Conservation (phyloP, 2,888 invertebrate species). For the Agapetus fuscipes region DNA sequence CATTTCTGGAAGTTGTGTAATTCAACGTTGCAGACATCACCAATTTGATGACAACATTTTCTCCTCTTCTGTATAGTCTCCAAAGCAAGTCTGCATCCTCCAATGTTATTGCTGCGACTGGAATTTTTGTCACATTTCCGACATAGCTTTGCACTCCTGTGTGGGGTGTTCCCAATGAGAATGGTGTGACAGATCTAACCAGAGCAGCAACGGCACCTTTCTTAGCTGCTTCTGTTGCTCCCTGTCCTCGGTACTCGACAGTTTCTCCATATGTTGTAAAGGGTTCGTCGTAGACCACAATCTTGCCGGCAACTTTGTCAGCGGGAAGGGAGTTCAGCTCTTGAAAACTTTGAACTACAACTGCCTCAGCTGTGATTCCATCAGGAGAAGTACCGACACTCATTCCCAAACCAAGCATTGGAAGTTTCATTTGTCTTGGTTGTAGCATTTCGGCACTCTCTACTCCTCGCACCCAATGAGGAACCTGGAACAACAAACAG, state of each 20-base stretch:
- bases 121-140: conserved; percentile 44
- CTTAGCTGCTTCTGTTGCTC: conserved; percentile 50
- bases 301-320: conserved; percentile 31
- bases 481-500: conserved; percentile 14
- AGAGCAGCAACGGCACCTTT: conserved; percentile 56
- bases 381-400: conserved; percentile 51
- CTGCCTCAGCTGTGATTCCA: conserved; percentile 52
- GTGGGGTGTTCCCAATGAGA: conserved; percentile 57
- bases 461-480: conserved; percentile 37
- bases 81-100: conserved; percentile 57
- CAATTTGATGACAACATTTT: conserved; percentile 32
- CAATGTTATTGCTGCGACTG: conserved; percentile 52
- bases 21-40: conserved; percentile 56
- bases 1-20: conserved; percentile 50
- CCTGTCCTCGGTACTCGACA: conserved; percentile 46
- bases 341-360: conserved; percentile 53
- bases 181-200: conserved; percentile 55
- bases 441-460: conserved; percentile 47
- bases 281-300: conserved; percentile 13
- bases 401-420: conserved; percentile 51
- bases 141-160: conserved; percentile 52
- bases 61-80: conserved; percentile 44
- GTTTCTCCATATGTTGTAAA: conserved; percentile 26
- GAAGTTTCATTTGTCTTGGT: conserved; percentile 44
- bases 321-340: conserved; percentile 41